Percentiles rank a stretch among this genome's conserved stretches.
Conservation (phyloP, 1,140 invertebrate genomes). For the Euura saliciscinereae region DNA sequence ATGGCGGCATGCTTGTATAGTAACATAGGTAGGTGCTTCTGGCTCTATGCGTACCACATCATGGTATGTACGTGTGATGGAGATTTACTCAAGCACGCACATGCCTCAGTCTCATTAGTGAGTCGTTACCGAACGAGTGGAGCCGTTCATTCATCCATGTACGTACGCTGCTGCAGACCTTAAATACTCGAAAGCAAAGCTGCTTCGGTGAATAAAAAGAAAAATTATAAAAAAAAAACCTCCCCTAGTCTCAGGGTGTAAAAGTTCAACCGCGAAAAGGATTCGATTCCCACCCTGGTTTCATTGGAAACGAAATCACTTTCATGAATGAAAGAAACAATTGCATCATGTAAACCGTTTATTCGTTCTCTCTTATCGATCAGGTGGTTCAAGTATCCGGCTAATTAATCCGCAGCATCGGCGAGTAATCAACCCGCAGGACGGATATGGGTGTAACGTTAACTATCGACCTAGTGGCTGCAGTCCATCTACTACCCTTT, state of each 20-base stretch:
- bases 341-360: no score
- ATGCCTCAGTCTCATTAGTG: constrained; percentile 1
- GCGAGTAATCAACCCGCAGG: neutral
- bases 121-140: neutral
- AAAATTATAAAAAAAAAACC: no score
- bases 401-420: constrained; percentile 8
- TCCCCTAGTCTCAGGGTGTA: no score
- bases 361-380: neutral
- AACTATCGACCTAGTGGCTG: constrained; percentile 15
- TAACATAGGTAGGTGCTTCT: no score
- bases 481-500: constrained; percentile 29
- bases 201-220: no score
- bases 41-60: no score
- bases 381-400: constrained; percentile 4
- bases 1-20: no score
- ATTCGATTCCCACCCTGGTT: no score
- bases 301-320: no score
- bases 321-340: no score
- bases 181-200: no score
- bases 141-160: neutral
- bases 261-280: no score
- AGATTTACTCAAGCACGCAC: neutral
- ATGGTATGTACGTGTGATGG: neutral
- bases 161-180: neutral
- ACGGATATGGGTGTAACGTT: constrained; percentile 21